phyloP scores from a whole-genome alignment of 64 coral and sea anemone genomes.

The Pachyseris speciosa region DNA sequence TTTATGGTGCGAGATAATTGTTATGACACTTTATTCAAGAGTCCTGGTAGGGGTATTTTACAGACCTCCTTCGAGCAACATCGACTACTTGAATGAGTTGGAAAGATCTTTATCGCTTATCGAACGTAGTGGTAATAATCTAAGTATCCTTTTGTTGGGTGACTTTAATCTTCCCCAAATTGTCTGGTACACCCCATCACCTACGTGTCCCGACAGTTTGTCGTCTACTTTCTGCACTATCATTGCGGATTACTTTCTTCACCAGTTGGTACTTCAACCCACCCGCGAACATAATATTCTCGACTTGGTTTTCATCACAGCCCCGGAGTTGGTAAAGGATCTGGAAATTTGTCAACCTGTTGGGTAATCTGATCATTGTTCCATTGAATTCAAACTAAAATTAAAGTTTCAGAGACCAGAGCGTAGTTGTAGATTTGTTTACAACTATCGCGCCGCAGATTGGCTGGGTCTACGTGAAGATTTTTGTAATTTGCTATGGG shows the following conservation, averaged over 20 bases:
- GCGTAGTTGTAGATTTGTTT: conserved; percentile 41
- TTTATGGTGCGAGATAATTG: conserved; percentile 14
- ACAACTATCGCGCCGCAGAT: conserved; percentile 51
- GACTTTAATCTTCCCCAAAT: conserved; percentile 43
- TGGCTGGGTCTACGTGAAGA: conserved; percentile 58
- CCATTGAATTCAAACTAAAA: conserved; percentile 60
- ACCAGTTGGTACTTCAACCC: conserved; percentile 43
- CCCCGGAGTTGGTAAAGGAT: conserved; percentile 30
- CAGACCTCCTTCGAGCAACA: conserved; percentile 14
- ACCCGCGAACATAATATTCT: conserved; percentile 48
- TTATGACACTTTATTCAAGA: conserved; percentile 8
- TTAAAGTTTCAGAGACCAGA: conserved; percentile 37
- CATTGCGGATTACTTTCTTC: conserved; percentile 61
- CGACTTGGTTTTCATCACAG: conserved; percentile 36
- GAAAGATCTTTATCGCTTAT: neutral
- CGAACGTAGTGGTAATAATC: conserved; percentile 24
- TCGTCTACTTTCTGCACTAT: conserved; percentile 37
- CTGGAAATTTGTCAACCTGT: conserved; percentile 42
- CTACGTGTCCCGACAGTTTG: conserved; percentile 11
- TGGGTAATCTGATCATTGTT: conserved; percentile 48
- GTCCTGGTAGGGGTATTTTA: conserved; percentile 26
- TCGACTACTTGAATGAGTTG: conserved; percentile 8
- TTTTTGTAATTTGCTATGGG: conserved; percentile 40
- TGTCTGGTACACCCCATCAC: conserved; percentile 22
- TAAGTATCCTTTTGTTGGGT: conserved; percentile 35